A percentile compares a stretch with the other conserved stretches of the same genome.
Conservation (phyloP, 23 tunicate genomes). For the Oikopleura dioica region DNA sequence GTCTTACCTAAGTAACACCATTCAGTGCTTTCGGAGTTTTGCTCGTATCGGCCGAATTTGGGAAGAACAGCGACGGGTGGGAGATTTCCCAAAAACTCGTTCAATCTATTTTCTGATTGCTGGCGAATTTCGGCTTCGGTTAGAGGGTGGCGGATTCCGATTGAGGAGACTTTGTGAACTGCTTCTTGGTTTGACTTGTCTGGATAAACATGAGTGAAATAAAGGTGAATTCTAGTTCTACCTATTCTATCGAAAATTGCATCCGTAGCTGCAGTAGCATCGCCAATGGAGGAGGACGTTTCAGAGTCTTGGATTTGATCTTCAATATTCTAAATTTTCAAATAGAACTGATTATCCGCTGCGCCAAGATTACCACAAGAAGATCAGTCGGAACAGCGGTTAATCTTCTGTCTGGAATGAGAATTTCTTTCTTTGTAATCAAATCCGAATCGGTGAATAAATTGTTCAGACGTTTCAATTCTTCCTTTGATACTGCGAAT, state of each 20-base stretch:
- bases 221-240: not conserved
- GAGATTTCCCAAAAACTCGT: slow-evolving; percentile 1
- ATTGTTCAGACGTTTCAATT: not conserved
- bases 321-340: too few species aligned
- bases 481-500: not conserved
- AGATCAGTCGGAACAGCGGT: not conserved
- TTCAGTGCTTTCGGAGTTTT: not conserved
- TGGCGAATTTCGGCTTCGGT: not conserved
- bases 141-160: not conserved
- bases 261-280: not conserved
- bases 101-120: not conserved
- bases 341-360: too few species aligned
- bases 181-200: slow-evolving; percentile 11
- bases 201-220: not conserved
- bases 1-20: slow-evolving; percentile 6
- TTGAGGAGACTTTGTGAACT: slow-evolving; percentile 6
- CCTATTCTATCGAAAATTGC: too few species aligned
- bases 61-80: not conserved
- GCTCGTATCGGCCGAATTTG: not conserved
- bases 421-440: not conserved
- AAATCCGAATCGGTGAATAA: slow-evolving; percentile 1
- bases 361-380: not conserved
- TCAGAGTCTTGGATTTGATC: not conserved
- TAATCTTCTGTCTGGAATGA: not conserved
- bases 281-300: not conserved